phyloP scores from a whole-genome alignment of 2,113 vertebrate genomes.

The Turnix velox region DNA sequence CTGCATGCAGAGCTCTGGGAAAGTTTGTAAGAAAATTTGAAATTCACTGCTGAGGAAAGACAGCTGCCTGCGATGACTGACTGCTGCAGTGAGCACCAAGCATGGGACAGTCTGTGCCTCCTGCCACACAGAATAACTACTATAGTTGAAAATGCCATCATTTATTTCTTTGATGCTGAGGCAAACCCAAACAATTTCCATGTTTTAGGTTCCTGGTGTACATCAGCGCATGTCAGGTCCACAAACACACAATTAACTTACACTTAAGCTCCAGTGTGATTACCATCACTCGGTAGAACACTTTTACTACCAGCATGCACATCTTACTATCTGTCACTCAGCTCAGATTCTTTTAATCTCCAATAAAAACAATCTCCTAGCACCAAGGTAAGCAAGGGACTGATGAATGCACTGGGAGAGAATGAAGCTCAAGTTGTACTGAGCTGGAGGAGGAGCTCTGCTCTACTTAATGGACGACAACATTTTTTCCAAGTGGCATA shows the following conservation, averaged over 20 bases:
- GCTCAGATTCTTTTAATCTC: not conserved
- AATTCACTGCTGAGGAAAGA: not conserved
- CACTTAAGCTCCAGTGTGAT: not conserved
- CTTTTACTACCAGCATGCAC: not conserved
- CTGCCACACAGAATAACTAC: not conserved
- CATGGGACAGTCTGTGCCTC: not conserved
- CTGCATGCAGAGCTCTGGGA: not conserved
- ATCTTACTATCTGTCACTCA: not conserved
- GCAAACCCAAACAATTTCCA: not conserved
- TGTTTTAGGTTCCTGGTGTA: not conserved
- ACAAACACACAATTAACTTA: not conserved
- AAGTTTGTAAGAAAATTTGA: not conserved
- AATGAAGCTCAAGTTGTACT: not conserved
- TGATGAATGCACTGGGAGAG: not conserved
- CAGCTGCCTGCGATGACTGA: not conserved
- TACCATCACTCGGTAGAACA: not conserved
- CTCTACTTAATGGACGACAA: not conserved
- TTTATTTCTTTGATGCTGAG: not conserved
- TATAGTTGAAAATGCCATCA: not conserved
- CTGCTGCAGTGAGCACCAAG: not conserved
- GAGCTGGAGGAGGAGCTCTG: not conserved
- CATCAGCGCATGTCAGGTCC: not conserved
- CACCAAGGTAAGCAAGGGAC: not conserved
- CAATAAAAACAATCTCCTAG: not conserved
- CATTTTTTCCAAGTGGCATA: slow-evolving; percentile 1